These are phyloP conservation scores for Chalcosyrphus nemorum DNA, from an alignment of 2,888 invertebrate species.

Conservation along the genomic window DNA sequence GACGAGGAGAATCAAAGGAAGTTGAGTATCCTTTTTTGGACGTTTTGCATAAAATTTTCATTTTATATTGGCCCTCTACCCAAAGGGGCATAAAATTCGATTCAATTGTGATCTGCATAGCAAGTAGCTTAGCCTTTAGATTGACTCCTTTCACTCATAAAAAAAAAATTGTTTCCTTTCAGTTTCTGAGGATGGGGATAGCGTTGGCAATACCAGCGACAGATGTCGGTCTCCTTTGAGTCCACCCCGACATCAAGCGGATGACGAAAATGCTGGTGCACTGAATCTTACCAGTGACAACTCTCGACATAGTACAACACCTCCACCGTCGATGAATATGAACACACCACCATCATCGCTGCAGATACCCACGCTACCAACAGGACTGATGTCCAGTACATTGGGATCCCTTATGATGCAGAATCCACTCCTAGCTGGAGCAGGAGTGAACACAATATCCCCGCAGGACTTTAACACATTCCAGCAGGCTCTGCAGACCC, in stretches of 20 bases:
- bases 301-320: slow-evolving; percentile 79
- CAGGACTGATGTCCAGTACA: slow-evolving; percentile 68
- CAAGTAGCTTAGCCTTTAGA: slow-evolving; percentile 48
- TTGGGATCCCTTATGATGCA: slow-evolving; percentile 74
- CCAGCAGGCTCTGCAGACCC: slow-evolving; percentile 80
- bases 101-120: slow-evolving; percentile 74
- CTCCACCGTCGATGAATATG: slow-evolving; percentile 76
- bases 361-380: slow-evolving; percentile 67
- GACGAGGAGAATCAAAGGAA: slow-evolving; percentile 1
- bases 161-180: slow-evolving; percentile 49
- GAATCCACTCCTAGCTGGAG: slow-evolving; percentile 76
- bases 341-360: slow-evolving; percentile 57
- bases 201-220: slow-evolving; percentile 80
- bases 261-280: slow-evolving; percentile 78
- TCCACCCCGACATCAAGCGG: slow-evolving; percentile 76
- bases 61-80: slow-evolving; percentile 41
- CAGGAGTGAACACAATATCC: slow-evolving; percentile 75
- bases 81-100: slow-evolving; percentile 73
- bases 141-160: slow-evolving; percentile 13
- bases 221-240: slow-evolving; percentile 80
- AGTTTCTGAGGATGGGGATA: slow-evolving; percentile 82
- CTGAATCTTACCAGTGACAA: slow-evolving; percentile 81
- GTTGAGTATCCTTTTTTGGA: slow-evolving; percentile 36
- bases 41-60: slow-evolving; percentile 70
- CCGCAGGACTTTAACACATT: slow-evolving; percentile 80